phyloP scores from a whole-genome alignment of 2,888 invertebrate species.

The Drosophila testacea region DNA sequence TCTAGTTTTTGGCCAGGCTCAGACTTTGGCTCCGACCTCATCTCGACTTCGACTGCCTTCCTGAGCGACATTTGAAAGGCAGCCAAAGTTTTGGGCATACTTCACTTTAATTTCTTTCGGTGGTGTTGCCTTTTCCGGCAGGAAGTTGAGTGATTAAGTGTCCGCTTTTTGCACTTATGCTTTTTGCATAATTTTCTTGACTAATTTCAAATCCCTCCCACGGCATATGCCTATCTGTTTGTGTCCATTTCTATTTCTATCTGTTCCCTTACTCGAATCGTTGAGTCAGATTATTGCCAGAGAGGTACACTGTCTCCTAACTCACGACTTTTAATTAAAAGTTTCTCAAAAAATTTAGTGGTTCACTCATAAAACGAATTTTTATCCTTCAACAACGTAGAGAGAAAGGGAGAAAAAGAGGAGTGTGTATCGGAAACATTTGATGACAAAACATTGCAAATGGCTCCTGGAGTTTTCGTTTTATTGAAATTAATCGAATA shows the following conservation, averaged over 20 bases:
- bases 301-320: constrained; percentile 24
- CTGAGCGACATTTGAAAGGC: constrained; percentile 57
- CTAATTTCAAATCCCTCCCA: constrained; percentile 51
- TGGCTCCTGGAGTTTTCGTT: constrained; percentile 57
- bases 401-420: background rate
- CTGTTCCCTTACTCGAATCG: constrained; percentile 8
- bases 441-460: constrained; percentile 24
- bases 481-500: constrained; percentile 80
- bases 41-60: constrained; percentile 21
- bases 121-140: constrained; percentile 58
- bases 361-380: constrained; percentile 38
- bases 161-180: constrained; percentile 76
- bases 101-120: constrained; percentile 77
- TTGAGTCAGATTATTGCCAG: constrained; percentile 2
- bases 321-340: constrained; percentile 65
- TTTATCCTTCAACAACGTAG: background rate
- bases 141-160: constrained; percentile 79
- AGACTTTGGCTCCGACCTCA: constrained; percentile 20
- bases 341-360: constrained; percentile 54
- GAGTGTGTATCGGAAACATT: constrained; percentile 17
- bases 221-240: constrained; percentile 23
- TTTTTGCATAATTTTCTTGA: constrained; percentile 67
- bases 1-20: constrained; percentile 9
- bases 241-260: constrained; percentile 3
- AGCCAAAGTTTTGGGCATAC: constrained; percentile 74